Evolutionary conservation across 2,113 vertebrate species (phyloP), one percentile per base, ranked within the genome.

Genomic region (Etheostoma cragini): DNA sequence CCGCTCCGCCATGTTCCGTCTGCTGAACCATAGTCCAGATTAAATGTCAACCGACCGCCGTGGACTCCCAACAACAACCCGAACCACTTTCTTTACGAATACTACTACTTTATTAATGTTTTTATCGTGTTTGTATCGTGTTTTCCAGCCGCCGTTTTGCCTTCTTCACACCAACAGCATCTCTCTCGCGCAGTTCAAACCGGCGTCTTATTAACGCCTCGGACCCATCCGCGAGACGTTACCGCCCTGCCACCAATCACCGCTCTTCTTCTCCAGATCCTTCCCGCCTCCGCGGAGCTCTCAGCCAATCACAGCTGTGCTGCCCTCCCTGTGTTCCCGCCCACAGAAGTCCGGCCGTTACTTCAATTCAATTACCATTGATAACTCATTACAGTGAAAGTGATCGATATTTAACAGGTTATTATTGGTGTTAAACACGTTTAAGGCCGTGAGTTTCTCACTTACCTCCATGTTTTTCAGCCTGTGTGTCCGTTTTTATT

Each of bases 21-120:
- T 96, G 96, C 95, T 96, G 96, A 86, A 97, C 97, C 97, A 98
- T 97, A 74, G 13, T 84, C 80, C 54, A 49, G 12, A 22, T 72
- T 50, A 66, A 60, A 64, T 52, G 46, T 79, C 77, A 62, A 62
- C 56, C 24, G n/a, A 14, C 77, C 22, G 72, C n/a, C 50, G 6
- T 42, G 53, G 57, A 49, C 33, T 38, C 35, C 35, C 38, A 10
- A 38, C 8, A 38, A 38, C 38, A 10, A 38, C 38, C 38, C 38
- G 8, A 38, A 38, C 38, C 8, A 38, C 38, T 38, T 38, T 38
- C 38, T 10, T 38, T 10, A 38, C 38, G 8, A 38, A 10, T 38
- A 10, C 8, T 10, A 38, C 38, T 38, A 8, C 8, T 38, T 38
- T 38, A 38, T 38, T 38, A 10, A 10, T 8, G 8, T 8, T 38